Base-by-base conservation (phyloP, 92 coral and sea anemone species). In the Pocillopora meandrina region DNA sequence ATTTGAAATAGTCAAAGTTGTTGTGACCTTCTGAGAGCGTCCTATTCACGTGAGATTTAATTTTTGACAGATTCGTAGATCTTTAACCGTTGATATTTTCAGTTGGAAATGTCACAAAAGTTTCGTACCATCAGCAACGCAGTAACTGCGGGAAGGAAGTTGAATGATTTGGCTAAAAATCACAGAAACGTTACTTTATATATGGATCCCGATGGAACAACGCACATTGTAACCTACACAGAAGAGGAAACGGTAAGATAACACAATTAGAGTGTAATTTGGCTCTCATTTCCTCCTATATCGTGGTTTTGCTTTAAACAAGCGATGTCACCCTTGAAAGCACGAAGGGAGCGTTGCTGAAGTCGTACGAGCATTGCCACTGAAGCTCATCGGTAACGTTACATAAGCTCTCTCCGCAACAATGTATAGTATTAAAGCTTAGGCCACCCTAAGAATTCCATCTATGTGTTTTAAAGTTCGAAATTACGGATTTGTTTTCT, bases 111-210 rank as follows among this genome's bases (percentile, higher is more conserved):
- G 86, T 72, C 86, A 82, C 79, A 82, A 21, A 82, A 82, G 79
- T 82, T 82, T 82, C 86, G 86, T 0, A 82, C 79, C 4, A 82
- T 82, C 73, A 82, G 73, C 79, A 72, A 82, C 19, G 86, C 79
- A 10, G 78, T 82, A 23, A 20, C 69, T 8, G 86, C 86, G 36
- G 86, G 79, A 10, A 82, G 79, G 79, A 82, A 74, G 65, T 55
- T 82, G 33, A 74, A 82, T 20, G 86, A 74, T 3, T 61, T 64
- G 73, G 56, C 71, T 2, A 72, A 74, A 49, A 74, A 82, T 55
- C 79, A 82, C 31, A 73, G 60, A 49, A 82, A 82, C 72, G 73
- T 82, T 9, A 18, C 79, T 3, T 82, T 58, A 34, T 61, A 47
- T 62, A 82, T 82, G 86, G 85, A 81, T 3, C 76, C 76, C 14